Base-by-base conservation (phyloP, 2,888 invertebrate species). In the Sphaerophoria rueppellii region DNA sequence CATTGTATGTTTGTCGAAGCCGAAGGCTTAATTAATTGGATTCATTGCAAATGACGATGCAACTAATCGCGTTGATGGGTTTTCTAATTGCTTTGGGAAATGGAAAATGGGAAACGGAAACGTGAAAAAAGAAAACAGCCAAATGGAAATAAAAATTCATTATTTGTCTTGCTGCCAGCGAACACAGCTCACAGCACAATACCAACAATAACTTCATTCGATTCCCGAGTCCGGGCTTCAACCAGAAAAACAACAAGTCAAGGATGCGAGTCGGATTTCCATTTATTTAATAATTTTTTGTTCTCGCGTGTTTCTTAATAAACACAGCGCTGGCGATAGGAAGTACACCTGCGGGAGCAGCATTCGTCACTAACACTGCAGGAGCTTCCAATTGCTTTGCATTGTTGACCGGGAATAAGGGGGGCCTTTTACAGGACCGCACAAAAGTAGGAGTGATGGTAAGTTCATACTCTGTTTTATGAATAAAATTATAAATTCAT, bases 81-180 rank as follows among this genome's bases (percentile, higher is more conserved):
- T 79, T 75, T 71, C 72, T 76, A 85, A 85, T 85, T 80, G 83
- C 80, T 80, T 75, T 58, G 72, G 80, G 76, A 73, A 80, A 85
- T 79, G 57, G 50, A 72, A 24, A 24, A 24, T 24, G 24, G 24
- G 24, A 24, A 24, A 24, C 24, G 24, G 24, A 24, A 24, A 24
- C 24, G 24, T 24, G 24, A 24, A 24, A 24, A 24, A 24, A 24
- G n/a, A 24, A 24, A 1, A 40, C 54, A 43, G 74, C 34, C 65
- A 46, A 74, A 60, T 34, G n/a, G 32, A 69, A 63, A 70, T 48
- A 69, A 67, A 71, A 67, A 55, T 79, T 58, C 61, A 46, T 75
- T 70, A 46, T 70, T 70, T 63, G 46, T 61, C 35, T 57, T 60
- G 50, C 16, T 73, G 6, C 35, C 1, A 4, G 14, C 14, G 32